Evolutionary conservation across 2,113 vertebrate species (phyloP).

Genomic region (Odocoileus hemionus): DNA sequence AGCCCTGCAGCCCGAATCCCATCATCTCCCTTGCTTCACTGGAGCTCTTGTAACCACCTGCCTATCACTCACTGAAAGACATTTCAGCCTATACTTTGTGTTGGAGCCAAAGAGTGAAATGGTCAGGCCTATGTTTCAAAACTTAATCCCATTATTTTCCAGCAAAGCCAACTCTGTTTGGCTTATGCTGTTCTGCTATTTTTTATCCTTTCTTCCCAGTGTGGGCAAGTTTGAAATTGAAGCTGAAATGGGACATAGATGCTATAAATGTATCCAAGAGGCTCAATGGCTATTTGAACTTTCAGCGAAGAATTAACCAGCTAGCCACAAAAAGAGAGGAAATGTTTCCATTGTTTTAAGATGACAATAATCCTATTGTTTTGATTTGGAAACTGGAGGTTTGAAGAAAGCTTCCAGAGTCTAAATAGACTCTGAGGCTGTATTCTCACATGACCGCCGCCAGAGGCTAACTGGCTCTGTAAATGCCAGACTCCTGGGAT

Average conservation of each 20-base stretch:
- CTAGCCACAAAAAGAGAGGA: background rate
- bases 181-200: background rate
- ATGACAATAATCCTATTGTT: background rate
- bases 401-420: background rate
- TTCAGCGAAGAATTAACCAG: background rate
- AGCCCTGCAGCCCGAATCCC: background rate
- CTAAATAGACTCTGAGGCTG: background rate
- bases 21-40: background rate
- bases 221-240: background rate
- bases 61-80: background rate
- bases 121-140: background rate
- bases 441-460: no score
- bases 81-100: background rate
- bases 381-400: background rate
- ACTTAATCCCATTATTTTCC: background rate
- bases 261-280: background rate
- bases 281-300: background rate
- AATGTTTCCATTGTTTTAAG: background rate
- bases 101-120: background rate
- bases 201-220: background rate
- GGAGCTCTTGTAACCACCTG: background rate
- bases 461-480: background rate
- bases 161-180: background rate
- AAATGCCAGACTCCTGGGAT: background rate
- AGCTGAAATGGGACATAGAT: background rate